These are phyloP conservation scores for Myoxocephalus aenaeus DNA, from an alignment of 2,797 vertebrate genomes.

Conservation along the genomic window DNA sequence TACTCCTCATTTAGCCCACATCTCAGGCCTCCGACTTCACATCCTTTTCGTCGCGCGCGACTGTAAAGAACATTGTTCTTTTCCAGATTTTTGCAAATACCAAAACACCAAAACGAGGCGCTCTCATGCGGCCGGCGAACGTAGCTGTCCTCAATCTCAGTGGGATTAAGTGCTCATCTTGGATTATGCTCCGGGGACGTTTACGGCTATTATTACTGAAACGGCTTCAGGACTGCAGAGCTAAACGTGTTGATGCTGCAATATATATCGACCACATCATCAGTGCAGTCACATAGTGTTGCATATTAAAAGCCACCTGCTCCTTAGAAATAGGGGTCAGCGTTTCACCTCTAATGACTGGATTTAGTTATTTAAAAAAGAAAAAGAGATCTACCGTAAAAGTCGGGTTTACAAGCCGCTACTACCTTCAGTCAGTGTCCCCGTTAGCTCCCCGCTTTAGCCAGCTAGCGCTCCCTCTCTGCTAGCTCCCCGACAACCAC, in stretches of 20 bases:
- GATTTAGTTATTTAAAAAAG: background rate
- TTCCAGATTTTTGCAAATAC: constrained; percentile 18
- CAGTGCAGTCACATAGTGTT: background rate
- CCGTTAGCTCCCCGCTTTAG: too few species aligned
- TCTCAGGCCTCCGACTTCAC: constrained; percentile 20
- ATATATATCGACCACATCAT: background rate
- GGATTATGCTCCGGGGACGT: constrained; percentile 52
- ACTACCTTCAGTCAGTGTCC: too few species aligned
- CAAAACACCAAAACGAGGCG: constrained; percentile 3
- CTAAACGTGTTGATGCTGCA: background rate
- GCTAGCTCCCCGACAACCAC: too few species aligned
- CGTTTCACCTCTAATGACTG: background rate
- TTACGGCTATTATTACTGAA: constrained; percentile 31
- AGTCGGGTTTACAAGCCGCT: too few species aligned
- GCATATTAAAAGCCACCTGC: background rate
- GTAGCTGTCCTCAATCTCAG: constrained; percentile 35
- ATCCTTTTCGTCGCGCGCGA: constrained; percentile 1
- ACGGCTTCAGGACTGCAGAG: background rate
- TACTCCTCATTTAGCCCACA: constrained; percentile 45
- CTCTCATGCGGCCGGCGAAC: background rate
- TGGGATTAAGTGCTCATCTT: constrained; percentile 57
- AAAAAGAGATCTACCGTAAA: background rate
- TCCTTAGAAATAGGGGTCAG: background rate
- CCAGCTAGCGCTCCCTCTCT: too few species aligned
- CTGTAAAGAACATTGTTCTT: constrained; percentile 36